Evolutionary conservation across 2,113 vertebrate genomes (phyloP).

Genomic region (Jaculus jaculus): DNA sequence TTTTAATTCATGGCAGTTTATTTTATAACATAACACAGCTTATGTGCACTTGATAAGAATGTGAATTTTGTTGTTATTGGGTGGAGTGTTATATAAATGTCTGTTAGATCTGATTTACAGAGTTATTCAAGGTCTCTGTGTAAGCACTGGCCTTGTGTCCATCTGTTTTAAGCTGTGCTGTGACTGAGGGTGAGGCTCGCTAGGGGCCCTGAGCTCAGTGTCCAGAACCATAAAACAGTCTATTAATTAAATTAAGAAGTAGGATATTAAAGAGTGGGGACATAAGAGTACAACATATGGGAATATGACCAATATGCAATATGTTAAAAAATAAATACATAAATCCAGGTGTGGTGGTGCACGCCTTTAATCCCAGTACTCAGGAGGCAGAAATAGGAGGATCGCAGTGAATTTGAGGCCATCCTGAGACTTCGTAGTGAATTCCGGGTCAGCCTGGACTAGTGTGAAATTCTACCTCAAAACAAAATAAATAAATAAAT

Average conservation of each 20-base stretch:
- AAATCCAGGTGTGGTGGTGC: too few species aligned
- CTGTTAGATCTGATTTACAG: background rate
- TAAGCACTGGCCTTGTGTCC: background rate
- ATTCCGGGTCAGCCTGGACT: too few species aligned
- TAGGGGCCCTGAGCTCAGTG: background rate
- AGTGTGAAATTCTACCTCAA: too few species aligned
- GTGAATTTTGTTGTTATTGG: background rate
- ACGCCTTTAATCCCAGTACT: too few species aligned
- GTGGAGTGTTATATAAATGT: background rate
- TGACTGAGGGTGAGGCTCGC: background rate
- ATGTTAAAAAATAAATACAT: too few species aligned
- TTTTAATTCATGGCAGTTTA: background rate
- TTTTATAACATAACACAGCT: background rate
- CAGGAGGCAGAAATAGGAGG: too few species aligned
- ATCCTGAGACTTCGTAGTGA: too few species aligned
- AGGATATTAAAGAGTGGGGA: too few species aligned
- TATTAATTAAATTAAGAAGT: background rate
- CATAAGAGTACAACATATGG: too few species aligned
- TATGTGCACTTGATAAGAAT: background rate
- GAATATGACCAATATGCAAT: too few species aligned
- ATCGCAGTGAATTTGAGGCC: too few species aligned
- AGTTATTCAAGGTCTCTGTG: background rate
- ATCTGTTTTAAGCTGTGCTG: background rate
- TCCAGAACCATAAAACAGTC: background rate
- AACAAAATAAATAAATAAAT: too few species aligned